phyloP scores from a whole-genome alignment of 2,888 invertebrate genomes.

The Oasisia sp. region DNA sequence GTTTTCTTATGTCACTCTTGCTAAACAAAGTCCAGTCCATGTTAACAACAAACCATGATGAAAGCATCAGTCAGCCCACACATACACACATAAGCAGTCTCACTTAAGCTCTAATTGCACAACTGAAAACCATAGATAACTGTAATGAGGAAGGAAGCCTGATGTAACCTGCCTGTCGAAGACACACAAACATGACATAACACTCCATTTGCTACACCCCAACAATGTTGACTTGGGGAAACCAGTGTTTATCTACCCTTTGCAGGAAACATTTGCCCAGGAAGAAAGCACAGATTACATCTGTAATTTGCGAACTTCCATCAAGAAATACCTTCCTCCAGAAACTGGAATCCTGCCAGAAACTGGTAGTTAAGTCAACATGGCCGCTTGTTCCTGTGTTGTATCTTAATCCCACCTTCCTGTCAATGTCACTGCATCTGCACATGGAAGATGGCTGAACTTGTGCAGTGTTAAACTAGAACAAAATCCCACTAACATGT shows the following conservation, averaged over 20 bases:
- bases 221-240: background rate
- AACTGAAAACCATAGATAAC: background rate
- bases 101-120: conserved; percentile 3
- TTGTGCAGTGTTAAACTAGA: background rate
- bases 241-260: background rate
- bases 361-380: background rate
- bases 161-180: background rate
- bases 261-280: background rate
- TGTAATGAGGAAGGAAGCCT: background rate
- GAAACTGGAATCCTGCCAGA: background rate
- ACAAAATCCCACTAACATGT: background rate
- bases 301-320: background rate
- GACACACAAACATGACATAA: background rate
- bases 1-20: background rate
- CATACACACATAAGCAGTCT: background rate
- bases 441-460: background rate
- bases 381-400: background rate
- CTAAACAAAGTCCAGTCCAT: background rate
- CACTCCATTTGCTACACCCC: background rate
- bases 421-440: background rate
- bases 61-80: background rate
- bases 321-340: background rate
- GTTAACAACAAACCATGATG: background rate
- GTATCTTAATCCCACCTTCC: background rate
- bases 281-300: conserved; percentile 17